Base-by-base conservation (phyloP, 2,797 vertebrate species). In the Leontopithecus rosalia region DNA sequence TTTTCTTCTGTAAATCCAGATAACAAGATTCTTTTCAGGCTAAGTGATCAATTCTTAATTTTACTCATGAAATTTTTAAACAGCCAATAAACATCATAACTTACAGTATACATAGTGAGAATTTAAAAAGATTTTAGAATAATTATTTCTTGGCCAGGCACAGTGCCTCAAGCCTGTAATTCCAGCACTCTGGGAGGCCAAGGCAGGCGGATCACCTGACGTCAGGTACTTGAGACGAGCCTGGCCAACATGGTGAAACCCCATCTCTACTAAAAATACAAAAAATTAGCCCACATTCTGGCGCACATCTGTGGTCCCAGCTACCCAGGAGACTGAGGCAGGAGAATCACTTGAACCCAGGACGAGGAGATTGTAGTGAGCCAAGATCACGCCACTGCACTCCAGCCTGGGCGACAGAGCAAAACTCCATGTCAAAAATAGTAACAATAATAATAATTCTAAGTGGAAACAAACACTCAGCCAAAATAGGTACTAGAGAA, bases 21-120 rank as follows among this genome's bases (percentile, higher is more conserved):
- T 83, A 93, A 83, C 2, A 96, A 46, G 41, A 94, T 82, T 93
- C 57, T 73, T 96, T 96, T 91, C 88, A 93, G 52, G 61, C 82
- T 94, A 96, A 94, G 19, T 33, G 41, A 97, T 79, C n/a, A 94
- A 79, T 76, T 79, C 72, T 94, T 96, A 94, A 91, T 57, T 89
- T 77, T 96, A 52, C 43, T 92, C 52, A 70, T 88, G 12, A 94
- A 89, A 89, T 30, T 58, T 95, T 86, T 95, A 82, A 96, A 85
- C 22, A 88, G 57, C 30, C 73, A 85, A 77, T 43, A 90, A 94
- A 73, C 46, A 90, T 88, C 52, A 70, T 24, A 92, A 94, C 90
- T 95, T 85, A 96, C 7, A 82, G 5, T 76, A 82, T 5, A 82
- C 9, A 52, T 9, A 94, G 36, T 77, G 67, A 93, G 13, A 46